Conservation (phyloP, 2,113 vertebrate genomes). For the Mionectes macconnelli region DNA sequence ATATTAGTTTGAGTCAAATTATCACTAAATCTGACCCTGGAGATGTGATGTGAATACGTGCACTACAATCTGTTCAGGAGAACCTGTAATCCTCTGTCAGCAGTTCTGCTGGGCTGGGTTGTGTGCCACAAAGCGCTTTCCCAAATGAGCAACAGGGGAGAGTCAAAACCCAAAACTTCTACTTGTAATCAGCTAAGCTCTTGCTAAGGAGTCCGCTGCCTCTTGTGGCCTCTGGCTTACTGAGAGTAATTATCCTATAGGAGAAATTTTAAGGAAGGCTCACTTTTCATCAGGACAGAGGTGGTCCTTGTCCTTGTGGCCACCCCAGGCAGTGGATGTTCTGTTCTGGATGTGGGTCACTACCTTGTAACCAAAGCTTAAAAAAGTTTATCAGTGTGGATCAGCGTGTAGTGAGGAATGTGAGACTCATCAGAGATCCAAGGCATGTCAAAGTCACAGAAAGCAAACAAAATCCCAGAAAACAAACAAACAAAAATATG, state of each 20-base stretch:
- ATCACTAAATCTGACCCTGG: conserved; percentile 67
- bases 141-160: neutral
- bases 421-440: neutral
- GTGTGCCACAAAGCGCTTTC: neutral
- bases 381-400: neutral
- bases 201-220: neutral
- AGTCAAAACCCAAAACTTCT: neutral
- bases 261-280: neutral
- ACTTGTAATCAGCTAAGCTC: neutral
- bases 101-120: neutral
- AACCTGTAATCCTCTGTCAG: neutral
- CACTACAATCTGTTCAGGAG: neutral
- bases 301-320: neutral
- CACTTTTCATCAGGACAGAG: neutral
- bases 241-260: neutral
- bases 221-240: neutral
- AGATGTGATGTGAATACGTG: neutral
- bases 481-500: conserved; percentile 36
- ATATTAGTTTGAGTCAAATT: conserved; percentile 68
- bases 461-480: conserved; percentile 31
- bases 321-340: neutral
- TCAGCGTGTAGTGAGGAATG: neutral
- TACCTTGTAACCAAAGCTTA: neutral
- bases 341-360: neutral
- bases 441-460: conserved; percentile 1